These are phyloP conservation scores for Tympanuchus pallidicinctus DNA, from an alignment of 2,113 vertebrate species.

Conservation along the genomic window DNA sequence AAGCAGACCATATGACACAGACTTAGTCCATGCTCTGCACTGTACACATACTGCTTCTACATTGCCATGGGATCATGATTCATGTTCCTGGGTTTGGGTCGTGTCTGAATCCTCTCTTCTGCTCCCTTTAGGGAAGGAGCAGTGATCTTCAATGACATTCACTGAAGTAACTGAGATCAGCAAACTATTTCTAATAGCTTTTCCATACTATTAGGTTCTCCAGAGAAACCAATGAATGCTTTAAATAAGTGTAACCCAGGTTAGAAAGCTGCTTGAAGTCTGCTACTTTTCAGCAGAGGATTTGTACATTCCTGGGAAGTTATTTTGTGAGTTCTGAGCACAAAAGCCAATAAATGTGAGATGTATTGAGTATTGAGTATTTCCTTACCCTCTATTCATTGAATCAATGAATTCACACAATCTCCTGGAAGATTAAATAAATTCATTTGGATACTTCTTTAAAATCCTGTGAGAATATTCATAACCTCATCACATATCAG, in stretches of 20 bases:
- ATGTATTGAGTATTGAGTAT: not conserved
- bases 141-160: not conserved
- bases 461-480: not conserved
- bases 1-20: not conserved
- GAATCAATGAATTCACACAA: not conserved
- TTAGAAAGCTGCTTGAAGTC: not conserved
- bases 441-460: not conserved
- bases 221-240: not conserved
- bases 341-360: not conserved
- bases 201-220: not conserved
- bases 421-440: not conserved
- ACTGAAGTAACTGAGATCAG: not conserved
- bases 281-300: not conserved
- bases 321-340: not conserved
- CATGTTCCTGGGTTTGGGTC: fast-evolving
- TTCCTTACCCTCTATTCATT: not conserved
- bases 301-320: not conserved
- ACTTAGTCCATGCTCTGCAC: no score
- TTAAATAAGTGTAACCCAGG: not conserved
- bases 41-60: not conserved
- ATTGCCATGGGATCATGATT: fast-evolving
- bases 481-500: not conserved
- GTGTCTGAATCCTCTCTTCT: not conserved
- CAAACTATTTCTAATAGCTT: not conserved
- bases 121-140: not conserved